Evolutionary conservation across 2,888 invertebrate species (phyloP), one percentile per base, ranked within the genome.

Genomic region (Agrotis clavis): DNA sequence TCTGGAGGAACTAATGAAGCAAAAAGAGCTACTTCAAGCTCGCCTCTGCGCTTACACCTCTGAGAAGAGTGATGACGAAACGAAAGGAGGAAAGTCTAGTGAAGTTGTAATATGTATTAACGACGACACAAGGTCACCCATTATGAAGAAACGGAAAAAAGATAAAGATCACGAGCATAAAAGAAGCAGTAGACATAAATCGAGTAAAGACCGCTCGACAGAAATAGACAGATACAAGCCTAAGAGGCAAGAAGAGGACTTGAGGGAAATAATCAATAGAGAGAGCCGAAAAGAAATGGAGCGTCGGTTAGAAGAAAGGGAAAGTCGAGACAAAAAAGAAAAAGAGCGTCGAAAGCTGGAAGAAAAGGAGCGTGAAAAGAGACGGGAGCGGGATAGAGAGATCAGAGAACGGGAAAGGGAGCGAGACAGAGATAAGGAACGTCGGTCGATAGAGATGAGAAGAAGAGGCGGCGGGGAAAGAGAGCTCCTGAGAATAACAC

Each of bases 1-100:
- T 90, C 93, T 99, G 45, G 99, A 99, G 89, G 99, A 99, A 83
- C 94, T 99, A 71, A 99, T 99, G 98, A 98, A 97, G 87, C 98
- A 99, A 91, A 99, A 99, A 94, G 98, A 98, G 88, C 87, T 97
- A 57, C 94, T 98, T 59, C 98, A 98, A 94, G 98, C 98, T 53
- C 97, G 98, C 50, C 94, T 98, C 61, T 97, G 97, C 60, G 98
- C 98, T 76, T 98, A 98, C 90, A 97, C 97, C 88, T 98, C 98
- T 0, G 98, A 98, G 79, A 96, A 94, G 78, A 97, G 97, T 48
- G 97, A 97, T 59, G 97, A 97, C 7, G 97, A 96, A 0, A 79
- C 50, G 25, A 85, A 80, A 82, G 97, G 85, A 41, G 83, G 71
- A 4, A 83, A 83, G 45, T 77, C 75, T 5, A 82, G 97, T 90